Evolutionary conservation across 2,888 invertebrate genomes (phyloP), one percentile per base, ranked within the genome.

Genomic region (Blomia tropicalis): DNA sequence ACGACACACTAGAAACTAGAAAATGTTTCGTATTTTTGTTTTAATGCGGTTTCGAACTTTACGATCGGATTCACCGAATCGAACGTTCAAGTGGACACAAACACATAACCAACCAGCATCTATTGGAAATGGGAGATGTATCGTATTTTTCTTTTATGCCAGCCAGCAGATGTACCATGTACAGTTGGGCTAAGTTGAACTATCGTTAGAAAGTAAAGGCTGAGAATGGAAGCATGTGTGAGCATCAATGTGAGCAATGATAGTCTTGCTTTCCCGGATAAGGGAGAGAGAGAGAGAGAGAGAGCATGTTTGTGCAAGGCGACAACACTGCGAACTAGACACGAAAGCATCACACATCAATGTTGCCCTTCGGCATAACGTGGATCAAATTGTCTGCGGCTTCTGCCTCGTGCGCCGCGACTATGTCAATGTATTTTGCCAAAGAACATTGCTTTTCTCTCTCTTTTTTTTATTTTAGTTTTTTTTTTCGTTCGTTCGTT

Each of bases 351-450:
- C 51, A 19, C 51, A 47, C 51, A 22, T 47, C 23, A 27, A 7
- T 11, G 7, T 25, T 47, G 11, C 7, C 51, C 51, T 27, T n/a
- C 7, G 51, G 51, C 51, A 27, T 11, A 47, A 27, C 51, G 51
- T 47, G 51, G 51, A 47, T 47, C 51, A 47, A 47, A 47, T 47
- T 47, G 51, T 47, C 51, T 47, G 51, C 51, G 51, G 51, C 51
- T 47, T 47, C 51, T 47, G 51, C 7, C 22, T 7, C 11, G 11
- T 47, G 51, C 51, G 14, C 41, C n/a, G 14, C 27, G 51, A 25
- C 11, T 7, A 47, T 47, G 51, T 47, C 51, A 47, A 47, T 47
- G 51, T 14, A 14, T 41, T 14, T n/a, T n/a, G 14, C 14, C 41
- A 14, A 17, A 14, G 14, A 17, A 14, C n/a, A 41, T 41, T n/a